Conservation (phyloP, 2,888 invertebrate genomes). For the Ormyrus rosae region DNA sequence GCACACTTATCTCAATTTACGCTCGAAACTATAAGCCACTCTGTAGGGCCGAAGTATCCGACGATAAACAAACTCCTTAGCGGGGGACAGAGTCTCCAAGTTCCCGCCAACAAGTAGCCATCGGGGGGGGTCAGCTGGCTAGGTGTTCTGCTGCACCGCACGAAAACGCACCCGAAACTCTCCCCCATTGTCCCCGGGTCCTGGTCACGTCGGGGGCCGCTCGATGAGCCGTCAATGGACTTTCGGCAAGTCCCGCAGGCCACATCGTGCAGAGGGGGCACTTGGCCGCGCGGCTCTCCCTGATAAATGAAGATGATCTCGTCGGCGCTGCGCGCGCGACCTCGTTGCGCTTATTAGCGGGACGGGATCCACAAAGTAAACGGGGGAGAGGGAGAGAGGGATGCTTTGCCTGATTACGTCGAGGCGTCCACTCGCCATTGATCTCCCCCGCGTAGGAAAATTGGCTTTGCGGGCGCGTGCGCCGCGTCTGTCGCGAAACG, state of each 20-base stretch:
- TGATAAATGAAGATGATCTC: slow-evolving; percentile 42
- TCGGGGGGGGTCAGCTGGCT: neutral
- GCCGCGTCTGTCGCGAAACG: slow-evolving; percentile 63
- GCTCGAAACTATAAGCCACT: neutral
- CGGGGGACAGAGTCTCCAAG: neutral
- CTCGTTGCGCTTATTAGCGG: slow-evolving; percentile 34
- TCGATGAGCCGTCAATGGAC: slow-evolving; percentile 19
- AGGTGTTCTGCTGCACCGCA: too few species aligned
- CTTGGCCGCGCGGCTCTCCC: neutral
- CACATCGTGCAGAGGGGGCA: neutral
- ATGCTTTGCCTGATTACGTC: slow-evolving; percentile 67
- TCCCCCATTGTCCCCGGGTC: neutral
- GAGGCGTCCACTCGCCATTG: slow-evolving; percentile 64
- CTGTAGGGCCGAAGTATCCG: neutral
- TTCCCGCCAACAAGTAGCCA: slow-evolving; percentile 7
- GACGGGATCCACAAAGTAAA: slow-evolving; percentile 64
- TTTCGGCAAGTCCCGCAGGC: slow-evolving; percentile 16
- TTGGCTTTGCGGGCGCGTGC: slow-evolving; percentile 62
- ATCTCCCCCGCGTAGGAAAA: slow-evolving; percentile 64
- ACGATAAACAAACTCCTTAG: slow-evolving; percentile 5
- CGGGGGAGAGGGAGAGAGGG: slow-evolving; percentile 58
- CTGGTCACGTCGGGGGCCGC: neutral
- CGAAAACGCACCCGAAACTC: neutral
- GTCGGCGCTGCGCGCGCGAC: neutral
- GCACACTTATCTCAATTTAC: neutral